Evolutionary conservation across 2,797 vertebrate genomes (phyloP).

Genomic region (Chiroxiphia lanceolata): DNA sequence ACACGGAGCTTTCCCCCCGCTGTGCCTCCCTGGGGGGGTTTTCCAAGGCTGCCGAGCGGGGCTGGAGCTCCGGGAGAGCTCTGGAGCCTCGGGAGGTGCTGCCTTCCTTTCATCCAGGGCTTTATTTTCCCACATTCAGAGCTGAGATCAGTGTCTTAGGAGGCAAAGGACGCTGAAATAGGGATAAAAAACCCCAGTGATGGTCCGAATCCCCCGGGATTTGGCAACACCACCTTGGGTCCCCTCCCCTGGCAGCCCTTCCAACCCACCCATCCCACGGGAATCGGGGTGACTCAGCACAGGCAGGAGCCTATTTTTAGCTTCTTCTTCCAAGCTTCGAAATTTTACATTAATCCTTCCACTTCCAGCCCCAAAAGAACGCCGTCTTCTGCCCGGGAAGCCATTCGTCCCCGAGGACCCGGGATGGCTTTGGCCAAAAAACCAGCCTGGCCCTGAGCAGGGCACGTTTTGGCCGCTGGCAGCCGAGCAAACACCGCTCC

Average conservation of each 20-base stretch:
- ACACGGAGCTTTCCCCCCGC: no score
- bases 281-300: conserved; percentile 15
- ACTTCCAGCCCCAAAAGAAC: background rate
- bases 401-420: background rate
- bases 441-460: background rate
- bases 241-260: background rate
- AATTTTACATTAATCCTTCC: background rate
- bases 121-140: no score
- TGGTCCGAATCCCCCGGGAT: background rate
- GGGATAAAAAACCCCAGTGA: fast-evolving
- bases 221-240: background rate
- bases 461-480: fast-evolving
- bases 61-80: no score
- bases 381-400: fast-evolving
- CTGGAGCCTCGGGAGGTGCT: no score
- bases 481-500: background rate
- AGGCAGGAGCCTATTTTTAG: background rate
- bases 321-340: background rate
- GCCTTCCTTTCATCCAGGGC: no score
- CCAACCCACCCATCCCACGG: fast-evolving
- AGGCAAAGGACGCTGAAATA: fast-evolving
- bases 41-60: no score
- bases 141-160: fast-evolving
- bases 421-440: background rate
- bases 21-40: no score